phyloP scores from a whole-genome alignment of 2,113 vertebrate species.

The Stigmatopora argus region DNA sequence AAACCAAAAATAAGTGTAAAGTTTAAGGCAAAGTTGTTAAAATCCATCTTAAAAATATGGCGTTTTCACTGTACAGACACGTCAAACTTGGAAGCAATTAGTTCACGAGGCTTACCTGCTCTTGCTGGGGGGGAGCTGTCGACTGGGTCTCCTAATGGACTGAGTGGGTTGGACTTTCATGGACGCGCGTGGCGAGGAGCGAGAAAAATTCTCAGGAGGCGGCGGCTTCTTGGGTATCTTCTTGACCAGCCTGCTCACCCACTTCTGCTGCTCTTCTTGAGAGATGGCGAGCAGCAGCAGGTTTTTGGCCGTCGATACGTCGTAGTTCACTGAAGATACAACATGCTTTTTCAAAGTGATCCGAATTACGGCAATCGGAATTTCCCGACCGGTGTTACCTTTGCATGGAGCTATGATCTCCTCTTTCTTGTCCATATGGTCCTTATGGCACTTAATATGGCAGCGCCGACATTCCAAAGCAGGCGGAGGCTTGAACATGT shows the following conservation, averaged over 20 bases:
- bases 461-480: slow-evolving; percentile 96
- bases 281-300: slow-evolving; percentile 88
- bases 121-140: slow-evolving; percentile 90
- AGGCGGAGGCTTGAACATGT: slow-evolving; percentile 98
- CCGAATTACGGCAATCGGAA: neutral
- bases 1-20: too few relatives aligned
- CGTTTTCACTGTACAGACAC: too few relatives aligned
- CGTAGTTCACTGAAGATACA: slow-evolving; percentile 82
- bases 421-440: slow-evolving; percentile 98
- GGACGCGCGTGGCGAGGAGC: slow-evolving; percentile 90
- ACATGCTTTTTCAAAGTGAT: neutral
- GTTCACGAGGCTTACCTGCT: slow-evolving; percentile 77
- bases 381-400: slow-evolving; percentile 65
- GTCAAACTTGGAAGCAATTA: neutral
- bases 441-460: slow-evolving; percentile 98
- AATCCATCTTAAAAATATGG: too few relatives aligned
- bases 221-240: slow-evolving; percentile 98
- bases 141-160: slow-evolving; percentile 88
- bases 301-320: slow-evolving; percentile 96
- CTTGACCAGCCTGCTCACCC: slow-evolving; percentile 95
- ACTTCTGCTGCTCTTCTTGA: slow-evolving; percentile 97
- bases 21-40: too few relatives aligned
- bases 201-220: slow-evolving; percentile 82
- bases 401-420: slow-evolving; percentile 94
- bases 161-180: slow-evolving; percentile 93